A percentile compares a stretch with the other conserved stretches of the same genome.
Evolutionary conservation across 2,888 invertebrate species (phyloP).

Genomic region (Hylaea fasciaria): DNA sequence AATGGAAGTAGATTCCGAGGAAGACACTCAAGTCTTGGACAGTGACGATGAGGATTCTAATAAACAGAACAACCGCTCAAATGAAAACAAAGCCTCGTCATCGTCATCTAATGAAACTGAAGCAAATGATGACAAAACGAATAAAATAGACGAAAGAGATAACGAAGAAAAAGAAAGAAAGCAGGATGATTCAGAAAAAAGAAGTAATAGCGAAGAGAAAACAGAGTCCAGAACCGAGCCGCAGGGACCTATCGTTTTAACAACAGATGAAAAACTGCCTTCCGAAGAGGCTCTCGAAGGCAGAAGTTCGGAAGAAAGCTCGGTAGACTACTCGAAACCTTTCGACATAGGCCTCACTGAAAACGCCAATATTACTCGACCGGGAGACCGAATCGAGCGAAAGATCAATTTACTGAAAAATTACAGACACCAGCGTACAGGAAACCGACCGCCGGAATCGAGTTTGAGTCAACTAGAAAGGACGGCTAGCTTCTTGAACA

Average conservation of each 20-base stretch:
- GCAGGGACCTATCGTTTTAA: conserved; percentile 63
- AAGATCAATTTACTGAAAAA: conserved; percentile 80
- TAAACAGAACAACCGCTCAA: conserved; percentile 34
- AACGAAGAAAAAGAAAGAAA: conserved; percentile 24
- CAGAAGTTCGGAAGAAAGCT: conserved; percentile 55
- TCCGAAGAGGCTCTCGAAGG: conserved; percentile 72
- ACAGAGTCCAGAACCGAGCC: conserved; percentile 44
- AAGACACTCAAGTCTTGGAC: conserved; percentile 75
- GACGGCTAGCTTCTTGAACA: conserved; percentile 74
- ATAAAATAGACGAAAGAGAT: conserved; percentile 24
- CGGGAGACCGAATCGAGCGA: conserved; percentile 60
- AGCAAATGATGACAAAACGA: conserved; percentile 33
- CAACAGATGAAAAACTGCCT: conserved; percentile 76
- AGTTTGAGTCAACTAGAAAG: conserved; percentile 76
- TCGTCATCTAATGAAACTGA: conserved; percentile 41
- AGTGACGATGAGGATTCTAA: conserved; percentile 70
- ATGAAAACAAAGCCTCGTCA: conserved; percentile 40
- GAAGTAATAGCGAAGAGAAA: conserved; percentile 41
- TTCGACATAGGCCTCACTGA: conserved; percentile 43
- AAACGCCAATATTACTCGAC: conserved; percentile 42
- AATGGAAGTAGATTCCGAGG: conserved; percentile 65
- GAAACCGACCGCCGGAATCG: conserved; percentile 70
- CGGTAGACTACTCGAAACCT: conserved; percentile 44
- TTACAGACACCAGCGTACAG: conserved; percentile 77
- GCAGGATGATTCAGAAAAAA: conserved; percentile 40